Evolutionary conservation across 2,888 invertebrate species (phyloP), one percentile per base, ranked within the genome.

Genomic region (Drosophila nr. perissopoda): DNA sequence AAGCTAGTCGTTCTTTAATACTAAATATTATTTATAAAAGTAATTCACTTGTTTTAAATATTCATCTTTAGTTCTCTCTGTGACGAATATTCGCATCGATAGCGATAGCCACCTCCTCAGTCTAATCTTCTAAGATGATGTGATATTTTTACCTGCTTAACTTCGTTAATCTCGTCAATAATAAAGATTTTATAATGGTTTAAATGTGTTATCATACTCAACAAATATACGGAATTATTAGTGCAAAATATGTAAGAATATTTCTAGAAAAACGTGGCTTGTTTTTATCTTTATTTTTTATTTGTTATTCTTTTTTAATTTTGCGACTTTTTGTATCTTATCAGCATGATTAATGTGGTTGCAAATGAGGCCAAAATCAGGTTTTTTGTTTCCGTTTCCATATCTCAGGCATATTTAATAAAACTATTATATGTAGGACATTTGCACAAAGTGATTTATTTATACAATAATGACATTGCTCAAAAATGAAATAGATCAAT

Each of bases 61-160:
- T 11, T 21, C 5, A 21, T 21, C 5, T 21, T 21, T 21, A 42
- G n/a, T 21, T 11, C 5, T 1, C 10, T n/a, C 0, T 4, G n/a
- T 40, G n/a, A n/a, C n/a, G n/a, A 40, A 40, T 11, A 46, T 7
- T 21, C 1, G 2, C 94, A 31, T 94, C 93, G 5, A 93, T 94
- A 79, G 76, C 92, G 92, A 92, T 94, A 88, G 95, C 94, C 1
- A 96, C 94, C 74, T 94, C 93, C 70, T 95, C 1, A 46, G 8
- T 25, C 16, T 16, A 25, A 46, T 46, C 46, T 46, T 8, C 16
- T 8, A 1, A 8, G 16, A 46, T 25, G 16, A 25, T 16, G 1
- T 46, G 3, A 16, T 7, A 25, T 25, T 25, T 4, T 25, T 25
- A 46, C 21, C 0, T 16, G 16, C 16, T 4, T 8, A 46, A 16